These are phyloP conservation scores for Caenorhabditis sp. DNA, from an alignment of 2,888 invertebrate species.

Conservation along the genomic window DNA sequence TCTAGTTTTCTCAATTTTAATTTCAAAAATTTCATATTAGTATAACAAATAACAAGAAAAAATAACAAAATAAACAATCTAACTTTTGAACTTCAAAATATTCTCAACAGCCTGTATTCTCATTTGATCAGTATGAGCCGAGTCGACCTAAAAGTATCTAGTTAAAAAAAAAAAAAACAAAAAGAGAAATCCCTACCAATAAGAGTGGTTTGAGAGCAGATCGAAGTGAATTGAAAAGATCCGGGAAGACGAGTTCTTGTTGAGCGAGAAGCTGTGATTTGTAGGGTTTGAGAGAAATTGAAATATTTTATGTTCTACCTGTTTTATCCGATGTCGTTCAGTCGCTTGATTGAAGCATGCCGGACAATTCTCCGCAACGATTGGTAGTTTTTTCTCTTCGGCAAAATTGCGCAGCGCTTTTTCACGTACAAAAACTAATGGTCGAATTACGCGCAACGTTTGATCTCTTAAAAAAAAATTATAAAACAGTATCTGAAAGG, in stretches of 20 bases:
- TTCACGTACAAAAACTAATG: constrained; percentile 86
- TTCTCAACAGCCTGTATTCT: constrained; percentile 50
- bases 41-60: not conserved
- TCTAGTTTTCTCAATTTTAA: too few relatives aligned
- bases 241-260: constrained; percentile 58
- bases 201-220: constrained; percentile 47
- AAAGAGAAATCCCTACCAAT: constrained; percentile 18
- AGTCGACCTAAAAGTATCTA: constrained; percentile 43
- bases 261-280: constrained; percentile 29
- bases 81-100: constrained; percentile 30
- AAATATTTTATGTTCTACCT: constrained; percentile 12
- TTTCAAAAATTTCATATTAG: not conserved
- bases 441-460: constrained; percentile 83
- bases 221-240: constrained; percentile 53
- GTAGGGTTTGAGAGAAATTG: too few relatives aligned
- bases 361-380: constrained; percentile 78
- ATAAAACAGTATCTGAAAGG: too few relatives aligned
- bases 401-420: constrained; percentile 81
- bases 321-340: constrained; percentile 55
- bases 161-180: not conserved
- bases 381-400: constrained; percentile 79
- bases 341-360: constrained; percentile 71
- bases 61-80: not conserved
- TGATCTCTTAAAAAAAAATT: constrained; percentile 78
- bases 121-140: constrained; percentile 55